Conservation (phyloP, 2,113 vertebrate genomes). For the Rattus rattus region DNA sequence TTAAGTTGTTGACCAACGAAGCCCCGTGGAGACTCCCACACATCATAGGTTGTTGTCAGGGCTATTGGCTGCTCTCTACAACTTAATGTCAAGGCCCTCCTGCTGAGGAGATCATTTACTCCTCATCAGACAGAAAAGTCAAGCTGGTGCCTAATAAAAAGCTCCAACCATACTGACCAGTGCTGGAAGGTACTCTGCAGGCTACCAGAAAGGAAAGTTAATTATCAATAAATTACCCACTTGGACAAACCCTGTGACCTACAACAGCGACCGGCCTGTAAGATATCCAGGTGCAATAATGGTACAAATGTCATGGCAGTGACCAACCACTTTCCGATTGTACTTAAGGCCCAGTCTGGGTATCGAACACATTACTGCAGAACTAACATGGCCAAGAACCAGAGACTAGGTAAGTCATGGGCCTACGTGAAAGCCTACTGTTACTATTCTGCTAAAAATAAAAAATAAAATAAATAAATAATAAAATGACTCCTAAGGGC, state of each 20-base stretch:
- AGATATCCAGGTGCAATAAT: neutral
- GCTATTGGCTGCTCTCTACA: neutral
- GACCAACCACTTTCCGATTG: neutral
- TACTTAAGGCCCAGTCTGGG: neutral
- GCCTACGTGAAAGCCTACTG: neutral
- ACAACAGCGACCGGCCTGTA: neutral
- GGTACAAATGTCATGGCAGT: neutral
- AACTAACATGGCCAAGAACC: neutral
- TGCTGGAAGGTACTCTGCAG: neutral
- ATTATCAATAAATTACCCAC: neutral
- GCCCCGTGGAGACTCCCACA: neutral
- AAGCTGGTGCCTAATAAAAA: neutral
- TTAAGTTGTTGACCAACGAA: neutral
- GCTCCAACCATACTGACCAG: neutral
- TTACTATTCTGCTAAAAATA: neutral
- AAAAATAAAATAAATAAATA: neutral
- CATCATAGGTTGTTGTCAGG: neutral
- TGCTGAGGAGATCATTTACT: neutral
- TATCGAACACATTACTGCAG: neutral
- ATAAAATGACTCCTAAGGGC: neutral
- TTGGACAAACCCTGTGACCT: neutral
- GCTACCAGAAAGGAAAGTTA: neutral
- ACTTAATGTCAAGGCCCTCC: neutral
- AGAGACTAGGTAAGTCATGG: neutral
- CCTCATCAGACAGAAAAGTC: neutral